Evolutionary conservation across 2,113 vertebrate species (phyloP).

Genomic region (Neogobius melanostomus): DNA sequence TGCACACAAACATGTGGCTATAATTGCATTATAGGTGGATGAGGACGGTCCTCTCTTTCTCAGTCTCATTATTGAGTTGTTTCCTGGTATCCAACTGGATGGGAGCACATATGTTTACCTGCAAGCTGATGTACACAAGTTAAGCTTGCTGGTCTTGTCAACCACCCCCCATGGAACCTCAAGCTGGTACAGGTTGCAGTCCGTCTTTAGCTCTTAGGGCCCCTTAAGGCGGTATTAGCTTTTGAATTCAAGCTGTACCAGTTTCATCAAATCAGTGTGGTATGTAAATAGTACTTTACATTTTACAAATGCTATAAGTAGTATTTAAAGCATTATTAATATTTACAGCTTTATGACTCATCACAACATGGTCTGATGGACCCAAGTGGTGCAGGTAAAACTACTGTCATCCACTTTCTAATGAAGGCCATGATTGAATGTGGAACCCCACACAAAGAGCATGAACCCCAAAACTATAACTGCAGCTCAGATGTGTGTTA

Average conservation of each 20-base stretch:
- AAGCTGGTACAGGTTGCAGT: slow-evolving; percentile 85
- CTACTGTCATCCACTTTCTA: too few species aligned
- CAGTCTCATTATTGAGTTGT: slow-evolving; percentile 94
- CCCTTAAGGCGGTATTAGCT: background rate
- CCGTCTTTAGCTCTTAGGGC: background rate
- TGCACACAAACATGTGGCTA: background rate
- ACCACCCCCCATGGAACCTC: slow-evolving; percentile 92
- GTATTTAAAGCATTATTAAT: too few species aligned
- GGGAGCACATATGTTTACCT: slow-evolving; percentile 88
- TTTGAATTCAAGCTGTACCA: background rate
- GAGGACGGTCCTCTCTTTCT: slow-evolving; percentile 95
- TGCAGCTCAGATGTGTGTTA: too few species aligned
- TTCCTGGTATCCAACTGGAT: slow-evolving; percentile 91
- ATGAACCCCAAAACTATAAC: too few species aligned
- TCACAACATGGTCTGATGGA: too few species aligned
- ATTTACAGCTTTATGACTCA: too few species aligned
- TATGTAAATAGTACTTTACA: too few species aligned
- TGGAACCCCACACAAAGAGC: too few species aligned
- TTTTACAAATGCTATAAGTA: too few species aligned
- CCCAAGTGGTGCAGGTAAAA: too few species aligned
- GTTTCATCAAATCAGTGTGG: background rate
- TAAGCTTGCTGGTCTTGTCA: slow-evolving; percentile 85
- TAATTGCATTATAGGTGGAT: slow-evolving; percentile 82
- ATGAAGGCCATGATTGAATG: too few species aligned
- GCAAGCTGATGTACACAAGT: slow-evolving; percentile 90